Evolutionary conservation across 1,140 invertebrate species (phyloP).

Genomic region (Ceratina australensis): DNA sequence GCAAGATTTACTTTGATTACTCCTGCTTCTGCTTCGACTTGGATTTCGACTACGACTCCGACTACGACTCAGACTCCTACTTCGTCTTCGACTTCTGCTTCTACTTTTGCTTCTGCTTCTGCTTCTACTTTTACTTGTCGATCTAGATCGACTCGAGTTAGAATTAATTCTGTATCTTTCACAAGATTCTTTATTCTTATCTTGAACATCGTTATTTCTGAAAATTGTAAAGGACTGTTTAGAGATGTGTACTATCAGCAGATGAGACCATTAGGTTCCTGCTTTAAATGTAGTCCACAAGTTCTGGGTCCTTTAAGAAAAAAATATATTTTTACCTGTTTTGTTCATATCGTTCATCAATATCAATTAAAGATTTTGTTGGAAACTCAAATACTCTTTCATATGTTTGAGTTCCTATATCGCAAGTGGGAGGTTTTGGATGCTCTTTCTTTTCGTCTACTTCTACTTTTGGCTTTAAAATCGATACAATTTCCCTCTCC

Average conservation of each 20-base stretch:
- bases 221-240: conserved; percentile 31
- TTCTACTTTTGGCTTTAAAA: conserved; percentile 65
- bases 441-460: conserved; percentile 65
- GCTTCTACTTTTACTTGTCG: conserved; percentile 79
- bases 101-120: conserved; percentile 64
- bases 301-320: neutral
- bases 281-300: too few relatives aligned
- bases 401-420: conserved; percentile 63
- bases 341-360: conserved; percentile 19
- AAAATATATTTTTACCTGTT: conserved; percentile 27
- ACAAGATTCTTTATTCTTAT: conserved; percentile 52
- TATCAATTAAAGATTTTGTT: conserved; percentile 17
- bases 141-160: conserved; percentile 62
- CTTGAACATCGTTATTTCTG: conserved; percentile 38
- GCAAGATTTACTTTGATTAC: conserved; percentile 66
- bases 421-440: conserved; percentile 54
- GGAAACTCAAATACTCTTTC: conserved; percentile 68
- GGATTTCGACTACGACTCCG: conserved; percentile 70
- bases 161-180: conserved; percentile 46
- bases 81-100: conserved; percentile 71
- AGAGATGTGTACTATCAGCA: neutral
- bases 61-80: conserved; percentile 58
- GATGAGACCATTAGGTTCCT: neutral
- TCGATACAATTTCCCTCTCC: conserved; percentile 69
- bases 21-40: conserved; percentile 65